These are phyloP conservation scores for Alligator mississippiensis DNA, from an alignment of 2,113 vertebrate species.

Conservation along the genomic window DNA sequence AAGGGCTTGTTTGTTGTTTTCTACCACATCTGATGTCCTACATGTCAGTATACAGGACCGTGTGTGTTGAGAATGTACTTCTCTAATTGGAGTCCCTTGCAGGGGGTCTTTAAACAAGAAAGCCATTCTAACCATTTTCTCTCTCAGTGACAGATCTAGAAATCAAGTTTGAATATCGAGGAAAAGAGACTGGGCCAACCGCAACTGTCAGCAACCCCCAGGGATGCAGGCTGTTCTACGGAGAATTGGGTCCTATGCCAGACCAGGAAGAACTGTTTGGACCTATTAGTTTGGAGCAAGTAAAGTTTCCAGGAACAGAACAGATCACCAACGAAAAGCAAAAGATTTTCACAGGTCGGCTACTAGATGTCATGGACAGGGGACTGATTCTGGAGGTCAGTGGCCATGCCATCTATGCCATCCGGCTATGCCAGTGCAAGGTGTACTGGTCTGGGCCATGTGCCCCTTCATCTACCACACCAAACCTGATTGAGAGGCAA, in stretches of 20 bases:
- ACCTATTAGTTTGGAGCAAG: conserved; percentile 92
- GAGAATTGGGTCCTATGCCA: conserved; percentile 96
- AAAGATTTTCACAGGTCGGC: conserved; percentile 92
- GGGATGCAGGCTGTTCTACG: conserved; percentile 96
- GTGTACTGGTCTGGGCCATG: conserved; percentile 99
- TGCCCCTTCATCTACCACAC: conserved; percentile 85
- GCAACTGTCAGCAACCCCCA: conserved; percentile 93
- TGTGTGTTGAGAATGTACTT: not conserved
- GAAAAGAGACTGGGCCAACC: conserved; percentile 90
- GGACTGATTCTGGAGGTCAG: conserved; percentile 97
- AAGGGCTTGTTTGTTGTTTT: not conserved
- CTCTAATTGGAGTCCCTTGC: fast-evolving
- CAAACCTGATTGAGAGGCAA: conserved; percentile 96
- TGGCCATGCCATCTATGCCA: conserved; percentile 95
- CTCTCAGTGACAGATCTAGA: conserved; percentile 97
- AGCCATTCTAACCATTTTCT: conserved; percentile 22
- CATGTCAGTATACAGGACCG: not conserved
- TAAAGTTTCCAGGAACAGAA: conserved; percentile 94
- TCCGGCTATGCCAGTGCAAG: conserved; percentile 97
- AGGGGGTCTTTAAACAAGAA: not conserved
- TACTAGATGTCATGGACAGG: conserved; percentile 98
- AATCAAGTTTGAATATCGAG: conserved; percentile 95
- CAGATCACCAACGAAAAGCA: conserved; percentile 96
- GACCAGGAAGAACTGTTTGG: conserved; percentile 99
- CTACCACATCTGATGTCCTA: not conserved